Evolutionary conservation across 2,113 vertebrate genomes (phyloP), one percentile per base, ranked within the genome.

Genomic region (Monopterus albus): DNA sequence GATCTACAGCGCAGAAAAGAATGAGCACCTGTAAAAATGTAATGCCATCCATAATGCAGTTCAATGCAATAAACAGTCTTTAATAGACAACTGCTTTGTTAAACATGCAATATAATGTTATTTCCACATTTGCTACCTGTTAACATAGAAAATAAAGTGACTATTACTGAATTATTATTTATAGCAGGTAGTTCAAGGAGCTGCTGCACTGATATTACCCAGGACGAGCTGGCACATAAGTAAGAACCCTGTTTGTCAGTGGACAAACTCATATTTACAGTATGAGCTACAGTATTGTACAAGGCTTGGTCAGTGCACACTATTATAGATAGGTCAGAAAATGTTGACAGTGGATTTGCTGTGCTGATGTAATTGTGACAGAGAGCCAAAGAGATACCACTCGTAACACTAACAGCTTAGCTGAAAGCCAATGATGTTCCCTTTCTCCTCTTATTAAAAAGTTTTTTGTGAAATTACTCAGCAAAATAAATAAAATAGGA

Each of bases 121-220:
- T 55, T 74, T 56, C 13, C 33, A 56, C n/a, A 63, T 65, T 64
- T 60, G 17, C 43, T 40, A 43, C 52, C 26, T 66, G 23, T 18
- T 68, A 13, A 45, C 8, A 40, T 20, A 35, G 69, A 64, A 50
- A 74, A 65, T 64, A 31, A n/a, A n/a, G n/a, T n/a, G n/a, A n/a
- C n/a, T n/a, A n/a, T n/a, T n/a, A n/a, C n/a, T n/a, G n/a, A n/a
- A n/a, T n/a, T n/a, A n/a, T n/a, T 49, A 49, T 70, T 69, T 18
- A 49, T 20, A 55, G 45, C 29, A 29, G 36, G 28, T 70, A 28
- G 52, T 52, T 18, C n/a, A 15, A 31, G 10, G 9, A 29, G 5
- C 11, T 21, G 4, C 42, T 7, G 35, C 26, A 11, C 33, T 49
- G 47, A 43, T 52, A 38, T 38, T 39, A 58, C 60, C 42, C 15